These are phyloP conservation scores for Euphonia xanthogaster DNA, from an alignment of 2,797 vertebrate species.

Conservation along the genomic window DNA sequence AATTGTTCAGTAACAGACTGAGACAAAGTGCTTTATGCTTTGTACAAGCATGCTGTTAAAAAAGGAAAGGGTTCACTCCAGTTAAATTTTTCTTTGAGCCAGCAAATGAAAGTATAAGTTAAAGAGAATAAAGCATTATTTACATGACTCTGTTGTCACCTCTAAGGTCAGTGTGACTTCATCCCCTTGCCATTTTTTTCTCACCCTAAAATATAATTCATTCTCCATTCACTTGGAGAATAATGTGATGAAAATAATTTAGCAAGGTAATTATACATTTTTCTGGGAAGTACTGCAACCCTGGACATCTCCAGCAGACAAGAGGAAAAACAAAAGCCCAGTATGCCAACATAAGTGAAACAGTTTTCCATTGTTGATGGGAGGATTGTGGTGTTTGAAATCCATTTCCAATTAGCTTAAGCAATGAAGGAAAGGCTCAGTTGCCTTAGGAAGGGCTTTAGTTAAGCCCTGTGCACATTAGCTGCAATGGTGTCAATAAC, in stretches of 20 bases:
- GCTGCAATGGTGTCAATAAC: constrained; percentile 22
- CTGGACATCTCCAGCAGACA: background rate
- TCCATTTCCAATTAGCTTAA: constrained; percentile 41
- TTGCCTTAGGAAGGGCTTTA: constrained; percentile 37
- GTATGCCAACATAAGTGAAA: background rate
- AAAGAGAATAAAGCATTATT: constrained; percentile 10
- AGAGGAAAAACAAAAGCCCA: background rate
- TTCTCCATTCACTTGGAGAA: background rate
- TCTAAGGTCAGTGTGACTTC: constrained; percentile 44
- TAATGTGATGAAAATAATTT: background rate
- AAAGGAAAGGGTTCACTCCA: background rate
- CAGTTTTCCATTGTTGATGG: constrained; percentile 4
- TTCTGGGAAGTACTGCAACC: background rate
- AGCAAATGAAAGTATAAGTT: background rate
- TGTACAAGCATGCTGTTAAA: background rate
- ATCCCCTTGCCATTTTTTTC: constrained; percentile 58
- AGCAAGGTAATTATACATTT: background rate
- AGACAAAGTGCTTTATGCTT: background rate
- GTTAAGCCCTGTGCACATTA: background rate
- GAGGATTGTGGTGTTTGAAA: constrained; percentile 25
- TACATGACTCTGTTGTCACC: constrained; percentile 7
- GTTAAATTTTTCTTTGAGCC: background rate
- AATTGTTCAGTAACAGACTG: background rate
- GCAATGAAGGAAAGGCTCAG: background rate
- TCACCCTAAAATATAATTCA: constrained; percentile 53